Evolutionary conservation across 1,140 invertebrate genomes (phyloP).

Genomic region (Heliconius nattereri): DNA sequence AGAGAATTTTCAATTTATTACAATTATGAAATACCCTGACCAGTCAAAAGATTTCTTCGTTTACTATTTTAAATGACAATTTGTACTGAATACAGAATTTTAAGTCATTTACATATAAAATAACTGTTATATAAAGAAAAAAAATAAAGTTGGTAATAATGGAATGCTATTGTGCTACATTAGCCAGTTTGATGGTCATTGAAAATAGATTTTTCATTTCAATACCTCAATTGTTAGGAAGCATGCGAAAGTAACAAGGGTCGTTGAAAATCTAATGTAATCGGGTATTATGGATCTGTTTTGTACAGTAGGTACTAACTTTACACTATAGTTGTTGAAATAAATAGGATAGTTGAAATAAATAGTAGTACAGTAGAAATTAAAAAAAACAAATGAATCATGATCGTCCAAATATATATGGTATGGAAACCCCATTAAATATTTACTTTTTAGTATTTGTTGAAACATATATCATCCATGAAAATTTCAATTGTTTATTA

Average conservation of each 20-base stretch:
- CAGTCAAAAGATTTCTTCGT: not conserved
- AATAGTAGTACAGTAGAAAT: no score
- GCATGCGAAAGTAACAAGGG: not conserved
- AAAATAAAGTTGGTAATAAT: not conserved
- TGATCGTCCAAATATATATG: no score
- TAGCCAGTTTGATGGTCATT: not conserved
- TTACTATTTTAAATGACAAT: not conserved
- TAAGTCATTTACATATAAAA: not conserved
- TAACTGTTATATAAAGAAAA: not conserved
- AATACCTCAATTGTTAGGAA: not conserved
- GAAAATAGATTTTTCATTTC: slow-evolving; percentile 2
- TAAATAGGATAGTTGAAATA: no score
- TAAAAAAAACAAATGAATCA: no score
- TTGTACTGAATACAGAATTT: not conserved
- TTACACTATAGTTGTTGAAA: no score
- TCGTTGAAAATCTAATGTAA: slow-evolving; percentile 4
- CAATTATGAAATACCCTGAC: slow-evolving; percentile 28
- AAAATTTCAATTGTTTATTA: no score
- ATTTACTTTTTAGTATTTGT: no score
- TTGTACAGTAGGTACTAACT: not conserved
- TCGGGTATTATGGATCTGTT: not conserved
- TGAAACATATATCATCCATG: no score
- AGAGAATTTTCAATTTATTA: slow-evolving; percentile 27
- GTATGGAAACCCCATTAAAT: no score
- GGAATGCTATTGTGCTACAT: not conserved